These are phyloP conservation scores for Scotopteryx bipunctaria DNA, from an alignment of 2,888 invertebrate species.

Conservation along the genomic window DNA sequence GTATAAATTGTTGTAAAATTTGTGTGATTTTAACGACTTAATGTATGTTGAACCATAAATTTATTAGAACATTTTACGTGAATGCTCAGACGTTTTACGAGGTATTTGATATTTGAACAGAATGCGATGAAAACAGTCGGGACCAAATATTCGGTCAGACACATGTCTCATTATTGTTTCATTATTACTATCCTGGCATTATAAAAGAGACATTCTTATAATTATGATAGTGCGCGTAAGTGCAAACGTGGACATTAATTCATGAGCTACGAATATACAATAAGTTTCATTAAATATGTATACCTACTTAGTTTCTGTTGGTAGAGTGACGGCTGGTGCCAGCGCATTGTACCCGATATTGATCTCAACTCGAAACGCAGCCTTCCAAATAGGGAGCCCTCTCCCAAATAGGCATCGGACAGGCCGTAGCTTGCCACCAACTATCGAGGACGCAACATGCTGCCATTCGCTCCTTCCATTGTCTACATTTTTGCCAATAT, in stretches of 20 bases:
- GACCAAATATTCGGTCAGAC: constrained; percentile 48
- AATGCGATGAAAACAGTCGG: constrained; percentile 59
- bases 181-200: not conserved
- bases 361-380: constrained; percentile 76
- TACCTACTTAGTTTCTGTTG: constrained; percentile 57
- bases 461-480: constrained; percentile 67
- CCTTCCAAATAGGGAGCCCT: constrained; percentile 77
- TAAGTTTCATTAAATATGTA: constrained; percentile 45
- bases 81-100: constrained; percentile 74
- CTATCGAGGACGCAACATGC: constrained; percentile 69
- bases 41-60: constrained; percentile 65
- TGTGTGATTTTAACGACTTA: constrained; percentile 65
- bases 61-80: constrained; percentile 67
- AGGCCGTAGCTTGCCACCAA: constrained; percentile 47
- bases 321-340: constrained; percentile 64
- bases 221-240: not conserved
- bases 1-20: constrained; percentile 55
- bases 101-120: constrained; percentile 69
- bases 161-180: constrained; percentile 4
- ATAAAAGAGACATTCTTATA: not conserved
- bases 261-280: constrained; percentile 26
- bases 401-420: constrained; percentile 77
- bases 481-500: constrained; percentile 44
- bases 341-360: constrained; percentile 63
- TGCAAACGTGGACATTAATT: constrained; percentile 18